These are phyloP conservation scores for Struthio camelus DNA, from an alignment of 2,113 vertebrate species.

Conservation along the genomic window DNA sequence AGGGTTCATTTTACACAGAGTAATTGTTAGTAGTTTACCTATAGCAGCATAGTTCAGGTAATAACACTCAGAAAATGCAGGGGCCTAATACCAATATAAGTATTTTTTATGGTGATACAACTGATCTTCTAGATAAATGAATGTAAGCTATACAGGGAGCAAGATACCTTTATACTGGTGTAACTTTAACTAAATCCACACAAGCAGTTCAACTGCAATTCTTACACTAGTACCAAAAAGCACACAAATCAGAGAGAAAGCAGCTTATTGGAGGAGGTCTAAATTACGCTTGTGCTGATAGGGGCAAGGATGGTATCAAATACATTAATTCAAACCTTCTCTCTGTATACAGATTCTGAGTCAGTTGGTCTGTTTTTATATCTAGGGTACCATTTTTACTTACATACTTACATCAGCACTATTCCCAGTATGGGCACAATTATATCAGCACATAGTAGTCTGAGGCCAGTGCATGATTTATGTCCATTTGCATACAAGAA, in stretches of 20 bases:
- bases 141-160: neutral
- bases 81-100: neutral
- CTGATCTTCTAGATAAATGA: neutral
- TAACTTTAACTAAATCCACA: neutral
- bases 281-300: neutral
- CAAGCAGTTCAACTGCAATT: neutral
- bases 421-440: neutral
- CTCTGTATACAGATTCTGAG: neutral
- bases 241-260: neutral
- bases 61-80: neutral
- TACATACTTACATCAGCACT: neutral
- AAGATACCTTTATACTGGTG: neutral
- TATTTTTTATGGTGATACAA: neutral
- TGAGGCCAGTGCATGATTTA: neutral
- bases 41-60: neutral
- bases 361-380: neutral
- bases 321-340: neutral
- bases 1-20: neutral
- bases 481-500: neutral
- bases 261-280: neutral
- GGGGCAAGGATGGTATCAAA: neutral
- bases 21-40: neutral
- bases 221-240: neutral
- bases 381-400: neutral
- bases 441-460: neutral